A percentile compares a stretch with the other conserved stretches of the same genome.
Conservation (phyloP, 2,113 vertebrate species). For the Hippocampus abdominalis region DNA sequence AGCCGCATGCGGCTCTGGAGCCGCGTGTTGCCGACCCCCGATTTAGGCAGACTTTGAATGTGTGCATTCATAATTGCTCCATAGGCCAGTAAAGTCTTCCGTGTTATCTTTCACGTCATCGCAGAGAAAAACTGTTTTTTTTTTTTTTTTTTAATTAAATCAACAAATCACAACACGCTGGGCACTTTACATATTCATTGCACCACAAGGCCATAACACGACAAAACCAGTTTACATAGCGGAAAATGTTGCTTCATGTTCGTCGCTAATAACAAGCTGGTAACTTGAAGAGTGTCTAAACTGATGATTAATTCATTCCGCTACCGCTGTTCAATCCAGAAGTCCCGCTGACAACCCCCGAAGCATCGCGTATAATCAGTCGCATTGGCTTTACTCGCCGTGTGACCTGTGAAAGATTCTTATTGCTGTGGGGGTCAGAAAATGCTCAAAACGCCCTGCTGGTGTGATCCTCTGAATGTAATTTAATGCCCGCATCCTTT, state of each 20-base stretch:
- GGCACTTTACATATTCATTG: background rate
- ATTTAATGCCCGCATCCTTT: constrained; percentile 26
- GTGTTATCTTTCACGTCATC: background rate
- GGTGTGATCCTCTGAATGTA: constrained; percentile 22
- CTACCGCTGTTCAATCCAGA: constrained; percentile 30
- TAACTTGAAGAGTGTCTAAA: constrained; percentile 38
- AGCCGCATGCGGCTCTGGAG: no score
- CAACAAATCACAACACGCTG: background rate
- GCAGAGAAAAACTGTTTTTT: no score
- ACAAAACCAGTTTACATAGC: constrained; percentile 13
- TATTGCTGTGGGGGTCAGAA: constrained; percentile 13
- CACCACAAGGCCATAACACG: background rate
- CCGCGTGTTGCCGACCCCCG: no score
- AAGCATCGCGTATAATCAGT: constrained; percentile 33
- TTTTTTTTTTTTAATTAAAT: background rate
- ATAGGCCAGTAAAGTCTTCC: no score
- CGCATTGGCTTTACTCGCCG: constrained; percentile 29
- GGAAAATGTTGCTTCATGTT: constrained; percentile 12
- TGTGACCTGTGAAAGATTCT: constrained; percentile 25
- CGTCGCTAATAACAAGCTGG: constrained; percentile 16
- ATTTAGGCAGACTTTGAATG: background rate
- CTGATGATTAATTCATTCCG: constrained; percentile 48
- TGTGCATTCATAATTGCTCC: no score
- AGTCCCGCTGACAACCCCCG: constrained; percentile 10
- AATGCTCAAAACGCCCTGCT: constrained; percentile 17